Evolutionary conservation across 2,113 vertebrate genomes (phyloP), one percentile per base, ranked within the genome.

Genomic region (Coregonus clupeaformis): DNA sequence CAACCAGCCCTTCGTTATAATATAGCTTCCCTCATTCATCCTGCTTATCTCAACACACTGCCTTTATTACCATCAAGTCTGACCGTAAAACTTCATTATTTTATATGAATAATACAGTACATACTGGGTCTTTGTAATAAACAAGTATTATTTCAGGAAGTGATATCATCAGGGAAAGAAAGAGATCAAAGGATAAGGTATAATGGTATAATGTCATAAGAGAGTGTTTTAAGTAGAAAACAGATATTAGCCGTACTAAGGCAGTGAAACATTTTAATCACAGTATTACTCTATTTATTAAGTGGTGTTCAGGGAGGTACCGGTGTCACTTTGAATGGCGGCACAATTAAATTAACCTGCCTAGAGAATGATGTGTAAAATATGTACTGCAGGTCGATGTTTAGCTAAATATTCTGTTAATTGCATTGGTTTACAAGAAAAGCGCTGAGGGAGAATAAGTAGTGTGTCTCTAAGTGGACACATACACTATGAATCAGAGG

Each of bases 361-460:
- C 24, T 73, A 65, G 9, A 57, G 24, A 18, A 25, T 29, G 49
- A 45, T 16, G 1, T 67, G 36, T 72, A 66, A 60, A 55, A 79
- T 55, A 79, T 68, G 25, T 42, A 63, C 63, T 32, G 47, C 65
- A 49, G 59, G 72, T 82, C 70, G 27, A 60, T n/a, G 24, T 65
- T 52, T 52, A 52, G 49, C 49, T 52, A 18, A 59, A 24, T 69
- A 68, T 86, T 71, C 80, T 83, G 76, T 2, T 78, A 69, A 71
- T 42, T 65, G 82, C 71, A 80, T 87, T 86, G 80, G 77, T 47
- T 69, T 47, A 24, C 36, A 45, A 42, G 42, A 42, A 18, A 69
- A 49, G 9, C 1, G 18, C 83, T 81, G 76, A 87, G 77, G 75
- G 73, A 36, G 74, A 84, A 68, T 86, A 77, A 82, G 80, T 29